Percentiles rank a stretch among this genome's conserved stretches.
phyloP scores from a whole-genome alignment of 2,113 vertebrate species.

The Gavialis gangeticus region DNA sequence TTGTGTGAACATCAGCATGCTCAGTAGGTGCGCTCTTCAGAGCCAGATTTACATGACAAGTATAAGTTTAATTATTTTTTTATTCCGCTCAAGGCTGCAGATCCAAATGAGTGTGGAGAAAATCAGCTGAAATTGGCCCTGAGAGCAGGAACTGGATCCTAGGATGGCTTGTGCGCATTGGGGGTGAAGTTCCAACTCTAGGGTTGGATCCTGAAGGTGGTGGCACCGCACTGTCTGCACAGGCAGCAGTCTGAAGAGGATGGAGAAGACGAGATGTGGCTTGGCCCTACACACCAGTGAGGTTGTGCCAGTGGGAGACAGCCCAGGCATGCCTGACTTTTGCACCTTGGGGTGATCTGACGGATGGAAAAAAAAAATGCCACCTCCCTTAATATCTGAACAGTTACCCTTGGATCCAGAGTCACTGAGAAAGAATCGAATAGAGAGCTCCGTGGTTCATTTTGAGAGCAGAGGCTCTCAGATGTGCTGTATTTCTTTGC shows the following conservation, averaged over 20 bases:
- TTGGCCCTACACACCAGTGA: background rate
- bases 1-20: background rate
- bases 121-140: background rate
- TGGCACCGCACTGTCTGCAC: background rate
- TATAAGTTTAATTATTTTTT: background rate
- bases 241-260: background rate
- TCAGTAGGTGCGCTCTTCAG: background rate
- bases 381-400: background rate
- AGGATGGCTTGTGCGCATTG: background rate
- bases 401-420: background rate
- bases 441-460: background rate
- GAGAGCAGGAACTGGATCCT: background rate
- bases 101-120: background rate
- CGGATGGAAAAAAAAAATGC: background rate
- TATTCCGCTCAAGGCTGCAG: conserved; percentile 20
- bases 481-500: background rate
- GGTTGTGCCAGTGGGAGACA: background rate
- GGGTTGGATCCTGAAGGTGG: background rate
- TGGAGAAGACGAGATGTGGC: background rate
- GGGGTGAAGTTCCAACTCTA: background rate
- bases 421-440: background rate
- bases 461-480: background rate
- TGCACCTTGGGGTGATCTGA: background rate
- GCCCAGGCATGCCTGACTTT: background rate
- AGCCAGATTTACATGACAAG: background rate